These are phyloP conservation scores for Aquatica leii DNA, from an alignment of 2,888 invertebrate genomes.

Conservation along the genomic window DNA sequence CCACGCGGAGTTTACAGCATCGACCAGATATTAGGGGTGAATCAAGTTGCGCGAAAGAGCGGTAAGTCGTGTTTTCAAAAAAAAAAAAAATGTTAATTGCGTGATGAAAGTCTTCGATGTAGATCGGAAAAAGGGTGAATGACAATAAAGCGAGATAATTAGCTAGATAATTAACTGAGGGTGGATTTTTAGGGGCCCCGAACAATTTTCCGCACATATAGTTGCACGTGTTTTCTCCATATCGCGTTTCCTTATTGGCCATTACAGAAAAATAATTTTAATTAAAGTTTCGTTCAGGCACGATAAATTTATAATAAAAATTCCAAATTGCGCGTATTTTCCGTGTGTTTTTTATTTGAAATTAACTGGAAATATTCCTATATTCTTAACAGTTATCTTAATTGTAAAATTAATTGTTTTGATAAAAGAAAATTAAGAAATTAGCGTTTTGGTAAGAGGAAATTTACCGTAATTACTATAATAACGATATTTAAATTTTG, in stretches of 20 bases:
- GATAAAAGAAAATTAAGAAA: not conserved
- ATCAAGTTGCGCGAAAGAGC: constrained; percentile 46
- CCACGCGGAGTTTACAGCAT: constrained; percentile 60
- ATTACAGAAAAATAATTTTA: not conserved
- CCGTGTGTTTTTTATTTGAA: constrained; percentile 13
- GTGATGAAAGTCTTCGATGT: constrained; percentile 28
- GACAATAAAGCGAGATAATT: constrained; percentile 48
- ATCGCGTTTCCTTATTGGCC: not conserved
- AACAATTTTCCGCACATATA: constrained; percentile 24
- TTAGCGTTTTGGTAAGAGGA: not conserved
- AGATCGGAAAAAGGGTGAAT: constrained; percentile 33
- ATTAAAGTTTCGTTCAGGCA: constrained; percentile 16
- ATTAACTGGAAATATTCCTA: constrained; percentile 15
- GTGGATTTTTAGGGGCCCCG: constrained; percentile 38
- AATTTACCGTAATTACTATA: not conserved
- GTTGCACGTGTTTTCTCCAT: constrained; percentile 33
- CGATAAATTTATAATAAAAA: constrained; percentile 22
- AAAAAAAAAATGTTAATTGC: constrained; percentile 18
- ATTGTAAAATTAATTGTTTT: constrained; percentile 9
- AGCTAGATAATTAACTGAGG: constrained; percentile 46
- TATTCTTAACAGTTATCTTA: constrained; percentile 11
- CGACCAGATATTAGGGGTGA: constrained; percentile 60
- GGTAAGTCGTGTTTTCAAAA: constrained; percentile 45
- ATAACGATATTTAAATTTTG: too few species aligned
- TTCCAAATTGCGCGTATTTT: constrained; percentile 28